phyloP scores from a whole-genome alignment of 2,113 vertebrate species.

The Datnioides undecimradiatus region DNA sequence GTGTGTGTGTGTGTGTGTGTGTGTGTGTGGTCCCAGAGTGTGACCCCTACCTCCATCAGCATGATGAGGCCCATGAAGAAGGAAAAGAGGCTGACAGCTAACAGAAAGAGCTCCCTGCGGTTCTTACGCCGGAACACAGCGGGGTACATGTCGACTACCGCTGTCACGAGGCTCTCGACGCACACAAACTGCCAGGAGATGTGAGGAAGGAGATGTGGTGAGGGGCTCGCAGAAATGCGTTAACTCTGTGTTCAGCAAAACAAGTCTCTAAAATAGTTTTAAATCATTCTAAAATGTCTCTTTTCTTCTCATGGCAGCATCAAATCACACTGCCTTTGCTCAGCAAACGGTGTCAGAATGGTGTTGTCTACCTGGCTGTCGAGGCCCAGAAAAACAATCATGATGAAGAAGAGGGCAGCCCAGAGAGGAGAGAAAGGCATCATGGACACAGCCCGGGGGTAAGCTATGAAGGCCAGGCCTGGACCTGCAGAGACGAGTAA shows the following conservation, averaged over 20 bases:
- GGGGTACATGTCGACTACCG: slow-evolving; percentile 94
- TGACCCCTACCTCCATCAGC: slow-evolving; percentile 91
- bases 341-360: background rate
- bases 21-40: slow-evolving; percentile 17
- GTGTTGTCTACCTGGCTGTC: slow-evolving; percentile 85
- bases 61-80: slow-evolving; percentile 93
- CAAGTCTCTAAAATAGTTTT: background rate
- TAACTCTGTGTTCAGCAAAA: no score
- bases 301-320: rapidly evolving
- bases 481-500: slow-evolving; percentile 85
- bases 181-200: slow-evolving; percentile 89
- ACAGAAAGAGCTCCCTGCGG: slow-evolving; percentile 90
- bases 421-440: slow-evolving; percentile 96
- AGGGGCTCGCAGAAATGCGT: no score
- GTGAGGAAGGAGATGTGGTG: no score
- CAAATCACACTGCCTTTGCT: background rate
- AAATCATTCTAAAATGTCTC: background rate
- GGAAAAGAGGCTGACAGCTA: slow-evolving; percentile 84
- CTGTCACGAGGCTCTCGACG: slow-evolving; percentile 92
- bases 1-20: background rate
- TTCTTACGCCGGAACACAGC: slow-evolving; percentile 89
- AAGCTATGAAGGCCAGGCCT: slow-evolving; percentile 97
- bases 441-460: slow-evolving; percentile 95
- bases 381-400: slow-evolving; percentile 93
- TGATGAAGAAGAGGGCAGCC: slow-evolving; percentile 85